Evolutionary conservation across 1,140 invertebrate species (phyloP).

Genomic region (Apocrypta bakeri): DNA sequence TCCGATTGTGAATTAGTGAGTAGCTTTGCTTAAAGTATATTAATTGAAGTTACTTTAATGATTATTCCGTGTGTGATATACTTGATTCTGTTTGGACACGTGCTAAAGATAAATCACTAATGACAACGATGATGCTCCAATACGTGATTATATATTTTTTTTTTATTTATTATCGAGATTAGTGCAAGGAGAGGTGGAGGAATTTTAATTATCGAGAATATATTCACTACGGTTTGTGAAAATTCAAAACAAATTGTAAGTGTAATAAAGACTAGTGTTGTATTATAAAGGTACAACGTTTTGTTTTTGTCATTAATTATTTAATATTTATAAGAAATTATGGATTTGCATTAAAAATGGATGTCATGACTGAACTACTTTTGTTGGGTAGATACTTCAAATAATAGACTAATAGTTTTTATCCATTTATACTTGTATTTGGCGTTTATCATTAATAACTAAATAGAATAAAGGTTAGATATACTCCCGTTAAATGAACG

Average conservation of each 20-base stretch:
- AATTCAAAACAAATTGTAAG: constrained; percentile 46
- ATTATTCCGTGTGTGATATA: not conserved
- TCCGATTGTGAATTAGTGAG: constrained; percentile 2
- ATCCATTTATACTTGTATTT: no score
- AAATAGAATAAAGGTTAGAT: not conserved
- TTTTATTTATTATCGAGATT: constrained; percentile 37
- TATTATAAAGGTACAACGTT: constrained; percentile 28
- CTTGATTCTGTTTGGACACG: constrained; percentile 3
- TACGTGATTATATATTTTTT: constrained; percentile 44
- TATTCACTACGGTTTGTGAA: constrained; percentile 39
- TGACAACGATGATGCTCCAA: constrained; percentile 49
- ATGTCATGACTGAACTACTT: no score
- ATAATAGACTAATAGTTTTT: no score
- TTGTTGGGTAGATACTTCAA: no score
- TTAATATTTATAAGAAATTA: no score
- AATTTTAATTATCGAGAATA: constrained; percentile 41
- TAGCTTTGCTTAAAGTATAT: constrained; percentile 9
- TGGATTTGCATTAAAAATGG: no score
- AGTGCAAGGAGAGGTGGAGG: constrained; percentile 36
- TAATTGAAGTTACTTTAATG: constrained; percentile 3
- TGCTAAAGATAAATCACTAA: constrained; percentile 34
- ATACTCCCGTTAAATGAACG: not conserved
- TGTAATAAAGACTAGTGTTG: constrained; percentile 50
- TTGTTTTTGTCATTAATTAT: not conserved
- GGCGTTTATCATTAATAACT: no score